Conservation (phyloP, 2,113 vertebrate genomes). For the Helogale parvula region DNA sequence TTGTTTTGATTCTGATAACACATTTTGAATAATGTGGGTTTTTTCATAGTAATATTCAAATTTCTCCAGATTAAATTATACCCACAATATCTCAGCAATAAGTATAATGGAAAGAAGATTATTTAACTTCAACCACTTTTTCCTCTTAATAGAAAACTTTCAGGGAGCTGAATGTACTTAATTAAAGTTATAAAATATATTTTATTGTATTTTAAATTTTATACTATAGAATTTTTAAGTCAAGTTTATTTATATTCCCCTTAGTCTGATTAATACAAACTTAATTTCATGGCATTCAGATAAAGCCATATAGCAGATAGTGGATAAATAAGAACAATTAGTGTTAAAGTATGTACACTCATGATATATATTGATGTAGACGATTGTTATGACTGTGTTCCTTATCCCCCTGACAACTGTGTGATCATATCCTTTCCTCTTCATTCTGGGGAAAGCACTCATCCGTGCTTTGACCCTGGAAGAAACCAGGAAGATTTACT, state of each 20-base stretch:
- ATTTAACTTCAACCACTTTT: not conserved
- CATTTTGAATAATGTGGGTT: not conserved
- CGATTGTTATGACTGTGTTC: not conserved
- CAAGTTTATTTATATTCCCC: slow-evolving; percentile 12
- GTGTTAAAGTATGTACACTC: not conserved
- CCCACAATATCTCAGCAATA: not conserved
- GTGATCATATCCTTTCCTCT: not conserved
- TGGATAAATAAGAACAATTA: not conserved
- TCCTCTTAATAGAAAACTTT: slow-evolving; percentile 7
- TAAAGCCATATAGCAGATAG: not conserved
- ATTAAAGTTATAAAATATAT: not conserved
- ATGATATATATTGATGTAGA: not conserved
- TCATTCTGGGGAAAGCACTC: not conserved
- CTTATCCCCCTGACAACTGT: not conserved
- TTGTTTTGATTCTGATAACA: not conserved
- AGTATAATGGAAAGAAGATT: not conserved
- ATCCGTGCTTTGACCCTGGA: not conserved
- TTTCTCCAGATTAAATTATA: slow-evolving; percentile 11
- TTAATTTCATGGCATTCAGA: slow-evolving; percentile 49
- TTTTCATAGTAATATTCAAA: not conserved
- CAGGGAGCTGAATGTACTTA: not conserved
- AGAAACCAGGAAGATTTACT: not conserved
- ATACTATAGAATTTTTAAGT: not conserved
- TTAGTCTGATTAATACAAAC: slow-evolving; percentile 42
- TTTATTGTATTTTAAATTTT: not conserved